A percentile compares a stretch with the other conserved stretches of the same genome.
These are phyloP conservation scores for Epinotia demarniana DNA, from an alignment of 2,888 invertebrate species.

Conservation along the genomic window DNA sequence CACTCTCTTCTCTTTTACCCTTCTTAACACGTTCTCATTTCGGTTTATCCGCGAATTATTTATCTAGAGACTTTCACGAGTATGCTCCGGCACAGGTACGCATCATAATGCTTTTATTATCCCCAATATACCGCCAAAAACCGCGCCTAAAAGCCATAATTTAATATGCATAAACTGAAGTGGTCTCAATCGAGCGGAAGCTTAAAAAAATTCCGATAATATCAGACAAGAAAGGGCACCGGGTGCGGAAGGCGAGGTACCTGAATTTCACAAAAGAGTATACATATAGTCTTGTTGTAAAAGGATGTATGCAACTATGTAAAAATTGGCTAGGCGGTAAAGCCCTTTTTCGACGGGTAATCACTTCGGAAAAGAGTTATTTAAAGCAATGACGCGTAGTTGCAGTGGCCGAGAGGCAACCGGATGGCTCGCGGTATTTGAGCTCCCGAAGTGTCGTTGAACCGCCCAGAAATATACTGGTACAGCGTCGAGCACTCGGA, in stretches of 20 bases:
- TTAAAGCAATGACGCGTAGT: no score
- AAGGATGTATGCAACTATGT: not conserved
- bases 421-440: no score
- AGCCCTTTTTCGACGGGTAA: not conserved
- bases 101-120: not conserved
- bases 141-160: conserved; percentile 18
- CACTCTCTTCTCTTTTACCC: no score
- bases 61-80: not conserved
- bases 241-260: not conserved
- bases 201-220: conserved; percentile 22
- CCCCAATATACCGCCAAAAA: not conserved
- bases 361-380: not conserved
- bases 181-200: conserved; percentile 16
- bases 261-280: not conserved
- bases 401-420: no score
- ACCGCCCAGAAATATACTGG: no score
- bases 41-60: no score
- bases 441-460: no score
- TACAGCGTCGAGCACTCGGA: no score
- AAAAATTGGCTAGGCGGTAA: not conserved
- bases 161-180: conserved; percentile 21
- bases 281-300: not conserved
- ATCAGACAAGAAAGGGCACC: conserved; percentile 22
- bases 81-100: not conserved
- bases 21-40: no score